Evolutionary conservation across 2,797 vertebrate species (phyloP).

Genomic region (Girardinus metallicus): DNA sequence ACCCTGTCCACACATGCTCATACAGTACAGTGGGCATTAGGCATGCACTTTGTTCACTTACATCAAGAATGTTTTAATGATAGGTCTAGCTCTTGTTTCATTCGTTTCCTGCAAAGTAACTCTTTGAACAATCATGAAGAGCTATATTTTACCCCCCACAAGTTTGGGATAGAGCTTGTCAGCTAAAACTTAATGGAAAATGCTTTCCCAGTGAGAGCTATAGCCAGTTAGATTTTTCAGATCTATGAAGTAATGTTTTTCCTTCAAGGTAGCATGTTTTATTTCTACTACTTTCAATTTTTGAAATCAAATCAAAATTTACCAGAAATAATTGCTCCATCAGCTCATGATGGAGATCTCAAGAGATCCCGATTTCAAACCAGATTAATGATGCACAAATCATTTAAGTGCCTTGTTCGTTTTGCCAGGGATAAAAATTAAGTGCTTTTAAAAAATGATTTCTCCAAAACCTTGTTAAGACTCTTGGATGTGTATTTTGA

Average conservation of each 20-base stretch:
- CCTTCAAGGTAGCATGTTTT: neutral
- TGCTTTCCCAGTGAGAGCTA: neutral
- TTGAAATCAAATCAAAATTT: neutral
- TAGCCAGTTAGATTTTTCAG: neutral
- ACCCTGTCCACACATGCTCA: neutral
- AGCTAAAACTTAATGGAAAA: neutral
- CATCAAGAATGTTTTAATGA: neutral
- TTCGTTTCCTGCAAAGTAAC: neutral
- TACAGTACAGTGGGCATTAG: neutral
- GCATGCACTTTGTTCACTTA: neutral
- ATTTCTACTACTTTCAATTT: neutral
- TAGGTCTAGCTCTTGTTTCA: neutral
- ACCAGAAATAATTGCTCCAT: neutral
- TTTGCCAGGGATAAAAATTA: neutral
- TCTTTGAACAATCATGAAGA: neutral
- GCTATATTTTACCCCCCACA: neutral
- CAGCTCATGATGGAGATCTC: neutral
- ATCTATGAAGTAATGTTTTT: neutral
- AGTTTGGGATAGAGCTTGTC: neutral
- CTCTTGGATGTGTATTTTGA: neutral
- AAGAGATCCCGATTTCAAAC: neutral
- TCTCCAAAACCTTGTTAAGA: neutral
- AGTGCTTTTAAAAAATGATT: neutral
- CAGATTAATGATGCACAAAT: neutral
- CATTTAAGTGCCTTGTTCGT: neutral